Conservation (phyloP, 2,113 vertebrate species). For the Corythoichthys haematopterus region DNA sequence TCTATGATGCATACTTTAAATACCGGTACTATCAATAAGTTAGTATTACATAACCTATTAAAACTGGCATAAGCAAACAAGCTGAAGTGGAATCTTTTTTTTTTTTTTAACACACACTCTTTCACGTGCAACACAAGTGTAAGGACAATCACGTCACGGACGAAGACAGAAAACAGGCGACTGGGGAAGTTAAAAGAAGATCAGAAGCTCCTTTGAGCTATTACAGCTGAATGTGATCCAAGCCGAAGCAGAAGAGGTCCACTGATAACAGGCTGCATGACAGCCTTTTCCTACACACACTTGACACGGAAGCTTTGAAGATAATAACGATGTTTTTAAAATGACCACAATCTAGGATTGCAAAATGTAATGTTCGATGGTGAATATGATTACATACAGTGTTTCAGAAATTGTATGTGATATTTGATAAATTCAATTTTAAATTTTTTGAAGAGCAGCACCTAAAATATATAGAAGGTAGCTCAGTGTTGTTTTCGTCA, state of each 20-base stretch:
- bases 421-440: too few species aligned
- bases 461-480: too few species aligned
- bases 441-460: too few species aligned
- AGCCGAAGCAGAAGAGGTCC: slow-evolving; percentile 38
- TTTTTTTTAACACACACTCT: slow-evolving; percentile 22
- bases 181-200: slow-evolving; percentile 20
- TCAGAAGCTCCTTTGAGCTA: slow-evolving; percentile 38
- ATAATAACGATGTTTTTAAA: neutral
- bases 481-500: too few species aligned
- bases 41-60: neutral
- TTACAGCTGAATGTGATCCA: slow-evolving; percentile 51
- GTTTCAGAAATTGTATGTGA: neutral
- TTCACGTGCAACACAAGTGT: slow-evolving; percentile 34
- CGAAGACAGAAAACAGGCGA: slow-evolving; percentile 52
- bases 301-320: neutral
- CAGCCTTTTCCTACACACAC: slow-evolving; percentile 33
- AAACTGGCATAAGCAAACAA: neutral
- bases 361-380: neutral
- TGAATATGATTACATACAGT: neutral
- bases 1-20: neutral
- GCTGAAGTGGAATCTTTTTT: neutral
- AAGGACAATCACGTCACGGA: slow-evolving; percentile 63
- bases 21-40: neutral
- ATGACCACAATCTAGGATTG: neutral
- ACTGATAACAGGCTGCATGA: slow-evolving; percentile 49